Evolutionary conservation across 2,113 vertebrate genomes (phyloP).

Genomic region (Aplodontia rufa): DNA sequence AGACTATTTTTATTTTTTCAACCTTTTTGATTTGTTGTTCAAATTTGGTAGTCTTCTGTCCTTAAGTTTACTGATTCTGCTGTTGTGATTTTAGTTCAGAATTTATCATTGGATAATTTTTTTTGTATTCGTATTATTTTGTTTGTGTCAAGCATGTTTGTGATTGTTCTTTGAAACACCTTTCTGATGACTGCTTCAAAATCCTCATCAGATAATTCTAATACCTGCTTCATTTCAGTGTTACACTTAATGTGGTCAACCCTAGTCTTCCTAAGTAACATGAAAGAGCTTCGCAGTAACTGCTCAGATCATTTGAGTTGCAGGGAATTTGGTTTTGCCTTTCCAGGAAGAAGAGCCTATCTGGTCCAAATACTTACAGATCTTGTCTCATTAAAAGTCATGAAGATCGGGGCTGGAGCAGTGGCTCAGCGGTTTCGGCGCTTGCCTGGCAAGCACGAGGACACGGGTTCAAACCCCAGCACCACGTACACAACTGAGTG

Average conservation of each 20-base stretch:
- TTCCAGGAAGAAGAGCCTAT: not conserved
- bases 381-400: no score
- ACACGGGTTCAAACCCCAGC: no score
- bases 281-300: slow-evolving; percentile 11
- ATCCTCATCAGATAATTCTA: not conserved
- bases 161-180: not conserved
- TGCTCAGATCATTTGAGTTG: not conserved
- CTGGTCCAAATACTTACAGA: not conserved
- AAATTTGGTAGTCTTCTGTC: not conserved
- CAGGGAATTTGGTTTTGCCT: slow-evolving; percentile 28
- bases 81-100: not conserved
- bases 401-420: no score
- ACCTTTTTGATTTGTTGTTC: not conserved
- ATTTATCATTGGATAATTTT: not conserved
- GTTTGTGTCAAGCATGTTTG: not conserved
- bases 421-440: no score
- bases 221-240: not conserved
- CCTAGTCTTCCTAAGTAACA: not conserved
- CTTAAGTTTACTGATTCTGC: not conserved
- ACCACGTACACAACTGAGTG: no score
- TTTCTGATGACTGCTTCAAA: not conserved
- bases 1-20: not conserved
- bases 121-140: not conserved
- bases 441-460: no score
- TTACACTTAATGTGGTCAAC: not conserved